Conservation (phyloP, 2,113 vertebrate species). For the Eleginops maclovinus region DNA sequence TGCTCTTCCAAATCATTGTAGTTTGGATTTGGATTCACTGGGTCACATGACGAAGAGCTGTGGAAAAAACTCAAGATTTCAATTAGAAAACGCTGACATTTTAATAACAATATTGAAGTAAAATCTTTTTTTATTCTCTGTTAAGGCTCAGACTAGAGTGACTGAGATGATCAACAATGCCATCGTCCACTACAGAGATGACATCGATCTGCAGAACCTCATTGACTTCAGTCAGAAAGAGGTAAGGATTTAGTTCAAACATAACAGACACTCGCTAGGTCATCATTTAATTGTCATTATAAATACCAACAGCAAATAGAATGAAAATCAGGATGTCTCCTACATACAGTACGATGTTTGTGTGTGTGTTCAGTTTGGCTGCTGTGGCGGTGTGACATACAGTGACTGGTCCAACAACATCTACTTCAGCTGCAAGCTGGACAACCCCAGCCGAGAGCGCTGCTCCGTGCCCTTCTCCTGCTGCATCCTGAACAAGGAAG, state of each 20-base stretch:
- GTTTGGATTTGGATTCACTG: too few species aligned
- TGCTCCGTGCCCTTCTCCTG: constrained; percentile 95
- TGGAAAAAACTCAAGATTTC: neutral
- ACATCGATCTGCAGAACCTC: constrained; percentile 93
- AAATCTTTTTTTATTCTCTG: neutral
- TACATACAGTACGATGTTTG: constrained; percentile 2
- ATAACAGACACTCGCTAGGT: neutral
- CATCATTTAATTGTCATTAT: neutral
- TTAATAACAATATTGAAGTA: too few species aligned
- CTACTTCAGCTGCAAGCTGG: constrained; percentile 89
- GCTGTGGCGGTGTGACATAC: constrained; percentile 89
- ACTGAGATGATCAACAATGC: constrained; percentile 87
- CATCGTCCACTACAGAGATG: constrained; percentile 91
- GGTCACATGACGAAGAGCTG: too few species aligned
- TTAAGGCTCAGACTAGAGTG: constrained; percentile 88
- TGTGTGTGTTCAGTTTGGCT: constrained; percentile 85
- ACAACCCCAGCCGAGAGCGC: constrained; percentile 89
- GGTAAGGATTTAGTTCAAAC: constrained; percentile 70
- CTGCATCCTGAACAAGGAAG: constrained; percentile 80
- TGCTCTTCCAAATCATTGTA: too few species aligned
- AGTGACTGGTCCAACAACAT: constrained; percentile 92
- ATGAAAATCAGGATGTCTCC: neutral
- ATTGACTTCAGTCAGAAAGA: constrained; percentile 93
- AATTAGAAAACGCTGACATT: neutral
- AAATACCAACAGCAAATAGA: neutral